Percentiles rank a stretch among this genome's conserved stretches.
Conservation (phyloP, 2,888 invertebrate genomes). For the Helobdella robusta region DNA sequence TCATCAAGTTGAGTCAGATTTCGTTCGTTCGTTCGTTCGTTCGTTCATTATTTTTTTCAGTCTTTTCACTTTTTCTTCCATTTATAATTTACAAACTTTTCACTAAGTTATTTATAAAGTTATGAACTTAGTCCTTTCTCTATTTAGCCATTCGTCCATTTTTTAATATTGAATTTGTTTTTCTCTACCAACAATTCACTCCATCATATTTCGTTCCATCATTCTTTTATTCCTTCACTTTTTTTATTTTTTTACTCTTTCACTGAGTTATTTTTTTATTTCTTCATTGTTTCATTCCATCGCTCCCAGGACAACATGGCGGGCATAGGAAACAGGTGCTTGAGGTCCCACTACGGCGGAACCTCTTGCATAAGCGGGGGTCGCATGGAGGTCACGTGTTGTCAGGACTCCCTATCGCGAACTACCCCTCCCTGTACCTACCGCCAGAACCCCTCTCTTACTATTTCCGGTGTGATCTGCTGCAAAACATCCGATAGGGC, state of each 20-base stretch:
- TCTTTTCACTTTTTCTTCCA: too few relatives aligned
- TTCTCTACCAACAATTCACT: too few relatives aligned
- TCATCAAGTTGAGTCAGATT: too few relatives aligned
- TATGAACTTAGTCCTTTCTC: too few relatives aligned
- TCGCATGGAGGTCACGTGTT: conserved; percentile 18
- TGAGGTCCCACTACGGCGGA: conserved; percentile 10
- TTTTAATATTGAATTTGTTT: too few relatives aligned
- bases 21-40: too few relatives aligned
- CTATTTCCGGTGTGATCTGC: conserved; percentile 14
- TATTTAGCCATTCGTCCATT: too few relatives aligned
- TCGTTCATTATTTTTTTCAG: too few relatives aligned
- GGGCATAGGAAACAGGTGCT: conserved; percentile 12
- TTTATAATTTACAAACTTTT: too few relatives aligned
- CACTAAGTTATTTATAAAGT: too few relatives aligned
- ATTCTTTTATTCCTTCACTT: background rate
- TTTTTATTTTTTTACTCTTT: background rate
- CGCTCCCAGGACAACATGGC: conserved; percentile 22
- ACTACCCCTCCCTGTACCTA: background rate
- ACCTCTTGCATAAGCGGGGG: conserved; percentile 21
- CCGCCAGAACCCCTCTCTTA: background rate
- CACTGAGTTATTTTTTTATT: too few relatives aligned
- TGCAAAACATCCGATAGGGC: conserved; percentile 22
- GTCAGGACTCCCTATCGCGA: background rate
- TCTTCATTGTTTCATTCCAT: background rate
- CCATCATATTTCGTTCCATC: too few relatives aligned